Evolutionary conservation across 2,113 vertebrate genomes (phyloP).

Genomic region (Sceloporus undulatus): DNA sequence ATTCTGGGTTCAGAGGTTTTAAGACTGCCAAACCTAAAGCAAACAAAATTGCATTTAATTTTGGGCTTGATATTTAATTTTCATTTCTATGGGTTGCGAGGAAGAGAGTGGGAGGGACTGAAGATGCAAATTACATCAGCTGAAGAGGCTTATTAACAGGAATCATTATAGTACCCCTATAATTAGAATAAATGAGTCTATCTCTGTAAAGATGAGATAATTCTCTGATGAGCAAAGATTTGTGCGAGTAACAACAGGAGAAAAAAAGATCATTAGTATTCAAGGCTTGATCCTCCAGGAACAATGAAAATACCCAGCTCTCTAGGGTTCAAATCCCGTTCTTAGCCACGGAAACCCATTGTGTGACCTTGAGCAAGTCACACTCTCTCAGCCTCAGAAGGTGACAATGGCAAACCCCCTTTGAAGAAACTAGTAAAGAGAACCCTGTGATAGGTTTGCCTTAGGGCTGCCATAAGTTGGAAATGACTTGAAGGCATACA

Average conservation of each 20-base stretch:
- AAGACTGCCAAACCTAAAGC: neutral
- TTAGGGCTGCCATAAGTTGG: no score
- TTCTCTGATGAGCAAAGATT: neutral
- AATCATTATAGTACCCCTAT: neutral
- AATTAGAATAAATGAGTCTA: neutral
- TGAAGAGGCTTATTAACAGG: neutral
- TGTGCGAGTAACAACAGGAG: neutral
- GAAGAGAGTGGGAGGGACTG: neutral
- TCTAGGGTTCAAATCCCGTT: neutral
- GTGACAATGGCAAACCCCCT: no score
- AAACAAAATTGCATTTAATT: neutral
- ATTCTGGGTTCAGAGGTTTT: neutral
- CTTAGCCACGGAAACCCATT: no score
- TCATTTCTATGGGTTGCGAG: neutral
- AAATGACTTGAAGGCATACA: no score
- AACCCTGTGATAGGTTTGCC: no score
- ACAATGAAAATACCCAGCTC: neutral
- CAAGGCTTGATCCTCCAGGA: neutral
- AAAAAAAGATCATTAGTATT: neutral
- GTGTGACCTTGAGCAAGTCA: no score
- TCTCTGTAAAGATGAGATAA: neutral
- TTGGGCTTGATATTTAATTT: conserved; percentile 9
- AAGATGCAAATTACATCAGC: neutral
- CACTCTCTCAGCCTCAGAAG: no score
- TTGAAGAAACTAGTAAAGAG: no score